Conservation (phyloP, 2,888 invertebrate genomes). For the Megastigmus dorsalis region DNA sequence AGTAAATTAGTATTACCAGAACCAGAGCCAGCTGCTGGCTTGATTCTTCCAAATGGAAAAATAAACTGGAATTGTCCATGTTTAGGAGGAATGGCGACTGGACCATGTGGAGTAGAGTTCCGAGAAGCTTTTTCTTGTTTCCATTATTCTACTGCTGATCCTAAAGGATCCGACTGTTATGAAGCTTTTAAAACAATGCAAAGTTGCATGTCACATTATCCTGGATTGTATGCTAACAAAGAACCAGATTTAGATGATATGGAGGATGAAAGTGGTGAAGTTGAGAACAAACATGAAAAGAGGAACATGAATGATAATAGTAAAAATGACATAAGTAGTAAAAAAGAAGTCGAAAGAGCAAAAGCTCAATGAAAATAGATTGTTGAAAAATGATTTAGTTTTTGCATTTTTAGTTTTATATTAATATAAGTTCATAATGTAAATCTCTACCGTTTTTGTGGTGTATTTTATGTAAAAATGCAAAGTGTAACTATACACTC, state of each 20-base stretch:
- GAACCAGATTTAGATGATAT: slow-evolving; percentile 80
- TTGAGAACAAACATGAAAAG: neutral
- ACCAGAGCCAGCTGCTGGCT: slow-evolving; percentile 85
- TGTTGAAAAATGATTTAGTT: slow-evolving; percentile 30
- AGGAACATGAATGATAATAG: slow-evolving; percentile 8
- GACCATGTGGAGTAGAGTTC: slow-evolving; percentile 95
- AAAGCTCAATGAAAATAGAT: slow-evolving; percentile 34
- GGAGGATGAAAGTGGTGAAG: slow-evolving; percentile 58
- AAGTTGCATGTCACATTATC: slow-evolving; percentile 90
- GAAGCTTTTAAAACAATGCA: slow-evolving; percentile 94
- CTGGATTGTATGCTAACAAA: slow-evolving; percentile 86
- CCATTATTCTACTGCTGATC: slow-evolving; percentile 91
- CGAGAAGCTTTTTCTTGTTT: slow-evolving; percentile 96
- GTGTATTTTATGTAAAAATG: slow-evolving; percentile 9
- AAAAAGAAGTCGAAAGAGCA: slow-evolving; percentile 34
- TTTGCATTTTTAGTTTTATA: slow-evolving; percentile 26
- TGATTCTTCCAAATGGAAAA: slow-evolving; percentile 88
- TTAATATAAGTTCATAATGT: neutral
- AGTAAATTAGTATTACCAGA: slow-evolving; percentile 83
- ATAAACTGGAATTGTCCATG: slow-evolving; percentile 99
- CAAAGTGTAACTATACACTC: slow-evolving; percentile 1
- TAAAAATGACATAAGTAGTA: slow-evolving; percentile 22
- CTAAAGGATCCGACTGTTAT: slow-evolving; percentile 95
- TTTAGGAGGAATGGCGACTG: slow-evolving; percentile 97
- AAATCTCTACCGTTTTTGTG: slow-evolving; percentile 11